phyloP scores from a whole-genome alignment of 1,140 invertebrate genomes.

The Pygmarrhopalites habei region DNA sequence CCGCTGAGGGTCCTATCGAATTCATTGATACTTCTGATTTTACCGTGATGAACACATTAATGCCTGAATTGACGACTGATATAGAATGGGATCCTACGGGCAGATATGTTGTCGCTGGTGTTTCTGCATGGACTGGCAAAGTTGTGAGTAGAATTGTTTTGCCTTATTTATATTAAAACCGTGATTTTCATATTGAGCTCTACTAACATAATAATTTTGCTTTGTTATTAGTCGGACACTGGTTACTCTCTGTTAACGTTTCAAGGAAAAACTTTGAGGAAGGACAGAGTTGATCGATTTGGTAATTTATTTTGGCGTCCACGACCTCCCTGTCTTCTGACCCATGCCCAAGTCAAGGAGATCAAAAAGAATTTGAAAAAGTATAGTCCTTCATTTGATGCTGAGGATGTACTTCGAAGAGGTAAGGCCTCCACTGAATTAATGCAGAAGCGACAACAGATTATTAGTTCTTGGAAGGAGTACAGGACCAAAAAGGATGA shows the following conservation, averaged over 20 bases:
- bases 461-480: constrained; percentile 81
- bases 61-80: constrained; percentile 90
- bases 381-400: constrained; percentile 91
- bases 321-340: constrained; percentile 75
- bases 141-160: constrained; percentile 42
- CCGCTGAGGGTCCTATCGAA: constrained; percentile 82
- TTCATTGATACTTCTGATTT: constrained; percentile 94
- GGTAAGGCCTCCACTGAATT: constrained; percentile 94
- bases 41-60: constrained; percentile 82
- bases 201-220: constrained; percentile 32
- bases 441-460: constrained; percentile 81
- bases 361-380: constrained; percentile 98
- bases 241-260: constrained; percentile 97
- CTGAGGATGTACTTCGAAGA: constrained; percentile 85
- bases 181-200: background rate
- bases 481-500: constrained; percentile 65
- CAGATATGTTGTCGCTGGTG: constrained; percentile 89
- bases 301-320: constrained; percentile 95
- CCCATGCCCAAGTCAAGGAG: constrained; percentile 75
- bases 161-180: constrained; percentile 6
- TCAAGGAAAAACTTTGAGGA: constrained; percentile 75
- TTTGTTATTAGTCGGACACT: constrained; percentile 63
- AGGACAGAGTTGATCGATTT: constrained; percentile 83
- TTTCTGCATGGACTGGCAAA: constrained; percentile 92
- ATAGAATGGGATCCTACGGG: constrained; percentile 99